Evolutionary conservation across 2,888 invertebrate genomes (phyloP).

Genomic region (Abrostola tripartita): DNA sequence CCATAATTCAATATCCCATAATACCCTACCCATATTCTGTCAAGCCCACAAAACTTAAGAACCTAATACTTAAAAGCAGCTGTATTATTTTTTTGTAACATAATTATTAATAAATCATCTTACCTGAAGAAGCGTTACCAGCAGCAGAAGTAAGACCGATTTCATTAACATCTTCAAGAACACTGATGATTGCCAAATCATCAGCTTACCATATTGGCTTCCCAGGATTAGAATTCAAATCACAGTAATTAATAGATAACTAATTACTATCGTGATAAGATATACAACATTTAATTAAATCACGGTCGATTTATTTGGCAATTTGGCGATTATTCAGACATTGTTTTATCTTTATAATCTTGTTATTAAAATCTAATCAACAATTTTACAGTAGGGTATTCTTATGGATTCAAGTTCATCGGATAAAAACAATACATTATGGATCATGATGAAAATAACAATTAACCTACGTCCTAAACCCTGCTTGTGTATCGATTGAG

Average conservation of each 20-base stretch:
- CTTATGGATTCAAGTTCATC: not conserved
- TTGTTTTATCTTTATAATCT: slow-evolving; percentile 16
- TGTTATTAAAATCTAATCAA: not conserved
- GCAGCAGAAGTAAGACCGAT: slow-evolving; percentile 62
- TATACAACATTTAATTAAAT: slow-evolving; percentile 1
- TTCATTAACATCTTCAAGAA: slow-evolving; percentile 65
- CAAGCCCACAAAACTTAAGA: no score
- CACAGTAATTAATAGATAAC: slow-evolving; percentile 36
- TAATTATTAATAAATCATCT: slow-evolving; percentile 27
- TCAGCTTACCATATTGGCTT: slow-evolving; percentile 32
- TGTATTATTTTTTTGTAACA: not conserved
- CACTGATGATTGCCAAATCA: slow-evolving; percentile 51
- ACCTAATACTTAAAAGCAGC: no score
- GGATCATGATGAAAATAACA: no score
- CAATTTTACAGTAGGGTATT: not conserved
- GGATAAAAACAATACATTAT: no score
- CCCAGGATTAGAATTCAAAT: slow-evolving; percentile 31
- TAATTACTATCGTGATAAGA: slow-evolving; percentile 35
- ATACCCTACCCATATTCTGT: no score
- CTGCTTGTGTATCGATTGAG: no score
- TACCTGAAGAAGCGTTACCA: slow-evolving; percentile 68
- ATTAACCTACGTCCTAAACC: no score
- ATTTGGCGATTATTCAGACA: slow-evolving; percentile 20
- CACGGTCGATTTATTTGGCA: slow-evolving; percentile 12
- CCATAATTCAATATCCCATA: no score